A percentile compares a stretch with the other conserved stretches of the same genome.
phyloP scores from a whole-genome alignment of 2,888 invertebrate species.

The Andricus curvator region DNA sequence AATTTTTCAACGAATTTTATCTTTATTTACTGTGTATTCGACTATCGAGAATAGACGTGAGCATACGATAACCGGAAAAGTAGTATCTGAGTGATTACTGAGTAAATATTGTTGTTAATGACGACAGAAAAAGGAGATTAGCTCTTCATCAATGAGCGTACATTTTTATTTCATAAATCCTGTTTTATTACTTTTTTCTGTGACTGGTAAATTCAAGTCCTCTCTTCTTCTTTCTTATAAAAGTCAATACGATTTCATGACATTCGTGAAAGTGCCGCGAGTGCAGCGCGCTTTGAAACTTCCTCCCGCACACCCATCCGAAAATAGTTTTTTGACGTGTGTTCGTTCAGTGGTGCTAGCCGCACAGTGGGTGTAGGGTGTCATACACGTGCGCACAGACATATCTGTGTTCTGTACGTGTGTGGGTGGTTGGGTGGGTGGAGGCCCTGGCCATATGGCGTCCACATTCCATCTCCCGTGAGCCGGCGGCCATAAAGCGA shows the following conservation, averaged over 20 bases:
- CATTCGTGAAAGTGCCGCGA: slow-evolving; percentile 38
- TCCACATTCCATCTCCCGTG: slow-evolving; percentile 75
- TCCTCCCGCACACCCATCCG: slow-evolving; percentile 48
- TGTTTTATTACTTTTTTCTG: background rate
- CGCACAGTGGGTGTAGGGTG: slow-evolving; percentile 46
- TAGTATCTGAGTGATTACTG: slow-evolving; percentile 28
- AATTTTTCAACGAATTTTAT: slow-evolving; percentile 40
- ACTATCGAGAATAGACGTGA: slow-evolving; percentile 35
- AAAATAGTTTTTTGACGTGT: slow-evolving; percentile 56
- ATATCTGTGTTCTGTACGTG: background rate
- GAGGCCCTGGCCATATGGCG: slow-evolving; percentile 75
- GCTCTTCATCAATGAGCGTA: slow-evolving; percentile 33
- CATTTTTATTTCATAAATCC: background rate
- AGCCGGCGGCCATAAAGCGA: slow-evolving; percentile 58
- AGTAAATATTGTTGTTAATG: slow-evolving; percentile 35
- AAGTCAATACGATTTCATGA: slow-evolving; percentile 36
- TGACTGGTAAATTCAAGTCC: background rate
- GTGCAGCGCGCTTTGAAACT: slow-evolving; percentile 48
- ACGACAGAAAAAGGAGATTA: slow-evolving; percentile 31
- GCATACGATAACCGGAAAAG: slow-evolving; percentile 36
- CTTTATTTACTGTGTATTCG: slow-evolving; percentile 36
- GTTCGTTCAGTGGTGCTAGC: slow-evolving; percentile 51
- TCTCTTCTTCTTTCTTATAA: background rate
- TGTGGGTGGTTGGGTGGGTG: slow-evolving; percentile 72
- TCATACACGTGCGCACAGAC: slow-evolving; percentile 28